These are phyloP conservation scores for Osmerus mordax DNA, from an alignment of 2,113 vertebrate species.

Conservation along the genomic window DNA sequence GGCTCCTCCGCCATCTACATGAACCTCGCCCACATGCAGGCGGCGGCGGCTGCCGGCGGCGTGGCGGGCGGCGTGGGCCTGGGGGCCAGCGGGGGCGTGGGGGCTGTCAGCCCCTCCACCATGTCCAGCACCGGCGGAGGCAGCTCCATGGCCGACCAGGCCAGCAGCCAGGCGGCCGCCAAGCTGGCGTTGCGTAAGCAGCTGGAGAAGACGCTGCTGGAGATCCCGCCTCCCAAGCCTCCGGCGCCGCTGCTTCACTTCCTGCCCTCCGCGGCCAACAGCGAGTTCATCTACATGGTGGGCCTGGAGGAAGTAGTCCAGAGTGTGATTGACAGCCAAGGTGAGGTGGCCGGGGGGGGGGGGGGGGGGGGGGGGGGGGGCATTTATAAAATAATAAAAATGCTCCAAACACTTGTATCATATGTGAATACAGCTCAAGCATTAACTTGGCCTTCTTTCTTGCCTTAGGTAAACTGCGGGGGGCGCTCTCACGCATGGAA, in stretches of 20 bases:
- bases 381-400: background rate
- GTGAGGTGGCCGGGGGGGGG: conserved; percentile 59
- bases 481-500: conserved; percentile 83
- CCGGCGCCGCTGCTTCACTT: conserved; percentile 92
- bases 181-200: conserved; percentile 96
- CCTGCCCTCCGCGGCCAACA: conserved; percentile 93
- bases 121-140: conserved; percentile 62
- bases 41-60: conserved; percentile 76
- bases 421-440: no score
- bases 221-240: conserved; percentile 93
- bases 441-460: background rate
- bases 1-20: conserved; percentile 92
- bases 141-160: conserved; percentile 78
- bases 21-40: conserved; percentile 95
- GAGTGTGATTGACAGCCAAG: conserved; percentile 97
- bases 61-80: conserved; percentile 72
- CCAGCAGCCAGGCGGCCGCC: conserved; percentile 92
- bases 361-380: no score
- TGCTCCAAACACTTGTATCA: no score
- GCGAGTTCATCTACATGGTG: conserved; percentile 99
- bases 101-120: conserved; percentile 80
- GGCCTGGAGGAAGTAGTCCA: conserved; percentile 96
- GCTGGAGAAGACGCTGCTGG: conserved; percentile 95
- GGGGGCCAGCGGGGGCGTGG: conserved; percentile 55
- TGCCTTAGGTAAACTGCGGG: conserved; percentile 82